Conservation (phyloP, 1,140 invertebrate genomes). For the Cotesia typhae region DNA sequence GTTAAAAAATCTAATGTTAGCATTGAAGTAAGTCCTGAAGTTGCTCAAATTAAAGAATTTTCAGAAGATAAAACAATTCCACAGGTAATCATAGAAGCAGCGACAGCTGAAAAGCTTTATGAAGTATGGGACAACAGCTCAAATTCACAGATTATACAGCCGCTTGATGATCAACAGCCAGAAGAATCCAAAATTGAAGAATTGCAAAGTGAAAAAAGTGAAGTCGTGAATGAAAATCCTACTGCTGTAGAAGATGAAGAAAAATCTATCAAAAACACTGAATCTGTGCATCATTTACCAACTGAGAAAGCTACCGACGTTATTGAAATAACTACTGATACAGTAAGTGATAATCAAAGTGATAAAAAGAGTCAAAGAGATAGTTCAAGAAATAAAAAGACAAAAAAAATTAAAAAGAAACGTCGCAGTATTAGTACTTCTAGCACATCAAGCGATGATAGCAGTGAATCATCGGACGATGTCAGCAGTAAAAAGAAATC, state of each 20-base stretch:
- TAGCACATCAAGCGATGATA: slow-evolving; percentile 29
- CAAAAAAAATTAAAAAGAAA: slow-evolving; percentile 31
- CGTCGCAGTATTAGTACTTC: slow-evolving; percentile 25
- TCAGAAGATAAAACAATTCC: too few relatives aligned
- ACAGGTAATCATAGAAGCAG: neutral
- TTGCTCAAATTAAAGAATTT: too few relatives aligned
- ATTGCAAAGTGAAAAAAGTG: slow-evolving; percentile 30
- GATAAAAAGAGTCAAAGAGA: slow-evolving; percentile 37
- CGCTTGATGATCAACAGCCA: neutral
- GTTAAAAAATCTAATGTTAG: neutral
- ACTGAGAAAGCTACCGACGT: slow-evolving; percentile 1
- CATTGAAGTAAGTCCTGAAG: too few relatives aligned
- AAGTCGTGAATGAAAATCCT: neutral
- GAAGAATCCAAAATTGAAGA: neutral
- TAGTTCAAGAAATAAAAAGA: slow-evolving; percentile 35
- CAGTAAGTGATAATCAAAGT: slow-evolving; percentile 8
- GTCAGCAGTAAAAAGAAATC: slow-evolving; percentile 40
- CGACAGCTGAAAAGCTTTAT: neutral
- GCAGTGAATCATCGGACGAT: slow-evolving; percentile 32
- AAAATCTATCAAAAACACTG: neutral
- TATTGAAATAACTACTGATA: slow-evolving; percentile 19
- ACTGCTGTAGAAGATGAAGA: neutral
- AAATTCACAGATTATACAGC: neutral
- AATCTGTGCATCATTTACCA: slow-evolving; percentile 1
- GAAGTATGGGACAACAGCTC: too few relatives aligned